Evolutionary conservation across 2,113 vertebrate species (phyloP), one percentile per base, ranked within the genome.

Genomic region (Psilopogon haemacephalus): DNA sequence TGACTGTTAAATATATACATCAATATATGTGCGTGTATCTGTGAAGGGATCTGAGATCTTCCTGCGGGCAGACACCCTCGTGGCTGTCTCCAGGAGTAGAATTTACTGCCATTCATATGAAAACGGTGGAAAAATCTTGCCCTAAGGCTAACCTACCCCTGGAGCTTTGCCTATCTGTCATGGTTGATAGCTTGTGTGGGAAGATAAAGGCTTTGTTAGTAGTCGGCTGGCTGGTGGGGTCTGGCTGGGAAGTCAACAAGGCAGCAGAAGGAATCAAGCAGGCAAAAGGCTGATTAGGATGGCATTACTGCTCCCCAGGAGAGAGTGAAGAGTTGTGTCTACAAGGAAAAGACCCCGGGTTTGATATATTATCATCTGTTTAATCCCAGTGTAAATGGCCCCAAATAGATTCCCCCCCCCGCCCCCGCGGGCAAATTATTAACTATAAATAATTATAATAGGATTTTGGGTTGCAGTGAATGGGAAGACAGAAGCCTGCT

Each of bases 101-200:
- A 92, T 85, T 94, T 60, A 8, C 71, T 92, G 71, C 84, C 76
- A 89, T 96, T 95, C 88, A 92, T 88, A 81, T 95, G 90, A 92
- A 94, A 91, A 93, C 67, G 18, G 46, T 85, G 80, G 88, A 90
- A 96, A 96, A 97, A 96, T 94, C 85, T 86, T 96, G 78, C 94
- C 93, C 94, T 95, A 78, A 94, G 95, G 94, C 88, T 91, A 95
- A 81, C 67, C 60, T 94, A 30, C 81, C 84, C 89, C 93, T 78
- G 94, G 86, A 94, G 91, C 63, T 95, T 84, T 92, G 54, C 85
- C 50, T 88, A 58, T 95, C 93, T 86, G 59, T 93, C 84, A 93
- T 12, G 64, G 77, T 82, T 82, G 86, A 90, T 86, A 0, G 1
- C 76, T 88, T 86, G 48, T 72, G 46, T 82, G 71, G 63, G 56